Evolutionary conservation across 2,888 invertebrate genomes (phyloP).

Genomic region (Drosophila hamatofila): DNA sequence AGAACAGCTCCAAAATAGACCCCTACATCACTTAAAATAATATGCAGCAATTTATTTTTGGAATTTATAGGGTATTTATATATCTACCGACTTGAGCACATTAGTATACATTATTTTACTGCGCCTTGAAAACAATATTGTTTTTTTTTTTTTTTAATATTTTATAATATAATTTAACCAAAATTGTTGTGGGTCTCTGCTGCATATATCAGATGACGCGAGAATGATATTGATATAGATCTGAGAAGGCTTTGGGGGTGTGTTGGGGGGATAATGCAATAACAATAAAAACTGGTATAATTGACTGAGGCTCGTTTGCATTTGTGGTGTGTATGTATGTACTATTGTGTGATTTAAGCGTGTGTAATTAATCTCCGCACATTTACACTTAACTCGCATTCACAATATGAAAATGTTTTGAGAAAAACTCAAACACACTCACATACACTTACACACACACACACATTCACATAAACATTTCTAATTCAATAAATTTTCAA

Average conservation of each 20-base stretch:
- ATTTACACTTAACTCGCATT: conserved; percentile 65
- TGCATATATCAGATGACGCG: conserved; percentile 41
- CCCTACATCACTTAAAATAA: no score
- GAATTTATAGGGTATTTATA: background rate
- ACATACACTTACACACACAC: conserved; percentile 23
- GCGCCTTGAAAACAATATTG: conserved; percentile 38
- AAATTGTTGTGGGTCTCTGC: conserved; percentile 30
- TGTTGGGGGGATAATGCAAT: conserved; percentile 51
- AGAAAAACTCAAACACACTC: conserved; percentile 22
- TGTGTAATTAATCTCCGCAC: conserved; percentile 69
- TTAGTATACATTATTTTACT: conserved; percentile 4
- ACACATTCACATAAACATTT: conserved; percentile 7
- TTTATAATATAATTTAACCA: conserved; percentile 48
- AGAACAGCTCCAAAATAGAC: no score
- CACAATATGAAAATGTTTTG: conserved; percentile 30
- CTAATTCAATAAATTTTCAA: conserved; percentile 52
- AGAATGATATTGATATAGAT: conserved; percentile 31
- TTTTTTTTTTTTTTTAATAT: conserved; percentile 15
- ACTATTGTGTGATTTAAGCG: conserved; percentile 14
- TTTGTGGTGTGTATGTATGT: conserved; percentile 17
- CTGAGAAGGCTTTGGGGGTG: background rate
- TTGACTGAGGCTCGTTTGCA: conserved; percentile 49
- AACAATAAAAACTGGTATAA: conserved; percentile 71
- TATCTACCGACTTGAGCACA: background rate
- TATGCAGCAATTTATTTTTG: no score